Evolutionary conservation across 2,797 vertebrate genomes (phyloP).

Genomic region (Macropus fuliginosus): DNA sequence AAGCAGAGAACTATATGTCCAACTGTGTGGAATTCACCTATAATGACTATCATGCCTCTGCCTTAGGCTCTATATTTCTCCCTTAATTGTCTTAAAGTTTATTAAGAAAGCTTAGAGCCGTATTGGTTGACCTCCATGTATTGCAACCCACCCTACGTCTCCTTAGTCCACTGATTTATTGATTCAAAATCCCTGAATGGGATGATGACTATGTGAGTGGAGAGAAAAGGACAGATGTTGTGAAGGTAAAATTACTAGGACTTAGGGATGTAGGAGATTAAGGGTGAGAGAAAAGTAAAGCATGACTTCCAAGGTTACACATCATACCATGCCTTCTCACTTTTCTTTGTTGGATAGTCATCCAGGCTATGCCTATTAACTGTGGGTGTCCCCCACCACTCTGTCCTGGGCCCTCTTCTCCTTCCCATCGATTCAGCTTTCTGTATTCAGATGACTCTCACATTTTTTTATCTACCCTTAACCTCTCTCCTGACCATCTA

Average conservation of each 20-base stretch:
- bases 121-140: accelerated
- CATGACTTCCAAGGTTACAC: background rate
- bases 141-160: background rate
- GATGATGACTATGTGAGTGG: background rate
- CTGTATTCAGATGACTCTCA: background rate
- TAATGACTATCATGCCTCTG: background rate
- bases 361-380: background rate
- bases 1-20: slow-evolving; percentile 59
- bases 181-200: background rate
- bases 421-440: background rate
- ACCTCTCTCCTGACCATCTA: background rate
- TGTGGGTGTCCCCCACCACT: background rate
- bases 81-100: accelerated
- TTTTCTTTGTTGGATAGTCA: background rate
- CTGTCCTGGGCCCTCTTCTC: background rate
- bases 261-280: background rate
- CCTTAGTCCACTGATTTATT: background rate
- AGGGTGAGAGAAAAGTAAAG: background rate
- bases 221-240: background rate
- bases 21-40: background rate
- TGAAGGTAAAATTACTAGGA: background rate
- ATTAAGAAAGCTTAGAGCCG: accelerated
- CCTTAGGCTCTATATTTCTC: accelerated
- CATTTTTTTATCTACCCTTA: background rate
- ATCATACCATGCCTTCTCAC: background rate